These are phyloP conservation scores for Reticulitermes speratus DNA, from an alignment of 1,140 invertebrate genomes.

Conservation along the genomic window DNA sequence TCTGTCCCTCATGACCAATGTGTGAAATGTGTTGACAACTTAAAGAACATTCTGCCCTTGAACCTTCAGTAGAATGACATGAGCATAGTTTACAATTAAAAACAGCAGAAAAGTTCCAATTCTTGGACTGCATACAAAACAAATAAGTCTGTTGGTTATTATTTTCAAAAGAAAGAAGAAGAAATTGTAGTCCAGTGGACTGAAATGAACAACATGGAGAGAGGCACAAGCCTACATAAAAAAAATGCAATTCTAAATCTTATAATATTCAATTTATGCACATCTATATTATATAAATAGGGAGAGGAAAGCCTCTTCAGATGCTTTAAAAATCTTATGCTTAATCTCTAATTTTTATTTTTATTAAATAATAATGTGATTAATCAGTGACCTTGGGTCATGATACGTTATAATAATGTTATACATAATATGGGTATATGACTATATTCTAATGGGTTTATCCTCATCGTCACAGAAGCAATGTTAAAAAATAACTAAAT, in stretches of 20 bases:
- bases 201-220: neutral
- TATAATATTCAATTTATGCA: neutral
- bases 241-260: constrained; percentile 18
- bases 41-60: constrained; percentile 13
- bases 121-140: neutral
- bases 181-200: neutral
- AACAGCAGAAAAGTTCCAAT: neutral
- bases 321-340: constrained; percentile 9
- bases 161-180: neutral
- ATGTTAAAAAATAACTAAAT: neutral
- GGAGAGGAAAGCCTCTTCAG: constrained; percentile 7
- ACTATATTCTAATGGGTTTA: neutral
- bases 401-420: constrained; percentile 11
- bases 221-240: constrained; percentile 7
- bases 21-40: constrained; percentile 12
- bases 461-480: constrained; percentile 11
- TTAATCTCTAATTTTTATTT: constrained; percentile 20
- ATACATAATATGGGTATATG: constrained; percentile 2
- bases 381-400: neutral
- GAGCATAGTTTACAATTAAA: neutral
- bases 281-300: neutral
- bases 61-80: neutral
- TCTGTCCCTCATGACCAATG: neutral
- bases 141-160: constrained; percentile 13
- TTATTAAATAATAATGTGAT: constrained; percentile 18